A percentile compares a stretch with the other conserved stretches of the same genome.
Conservation (phyloP, 2,888 invertebrate genomes). For the Aphodius sticticus region DNA sequence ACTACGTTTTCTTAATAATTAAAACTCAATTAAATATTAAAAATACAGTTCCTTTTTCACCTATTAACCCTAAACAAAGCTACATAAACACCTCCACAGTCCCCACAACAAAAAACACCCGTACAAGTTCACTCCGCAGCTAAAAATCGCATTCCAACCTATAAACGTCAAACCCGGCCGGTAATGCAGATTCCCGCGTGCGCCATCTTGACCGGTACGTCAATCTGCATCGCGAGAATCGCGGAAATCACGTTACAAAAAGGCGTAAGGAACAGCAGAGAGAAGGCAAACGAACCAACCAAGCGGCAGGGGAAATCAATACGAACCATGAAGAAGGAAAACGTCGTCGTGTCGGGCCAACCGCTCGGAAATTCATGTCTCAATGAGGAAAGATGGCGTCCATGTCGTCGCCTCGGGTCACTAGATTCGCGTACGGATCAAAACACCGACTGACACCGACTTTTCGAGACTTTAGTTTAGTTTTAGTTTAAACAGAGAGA, state of each 20-base stretch:
- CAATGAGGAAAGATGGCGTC: background rate
- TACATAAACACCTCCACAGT: too few species aligned
- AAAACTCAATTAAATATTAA: too few species aligned
- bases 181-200: background rate
- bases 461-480: conserved; percentile 16
- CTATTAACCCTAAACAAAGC: too few species aligned
- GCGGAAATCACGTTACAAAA: background rate
- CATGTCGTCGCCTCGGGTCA: background rate
- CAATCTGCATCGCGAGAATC: background rate
- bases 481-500: conserved; percentile 29
- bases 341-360: background rate
- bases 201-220: background rate
- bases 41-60: too few species aligned
- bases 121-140: too few species aligned
- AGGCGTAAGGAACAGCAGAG: background rate
- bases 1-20: too few species aligned
- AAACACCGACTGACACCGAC: too few species aligned
- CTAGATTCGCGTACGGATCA: background rate
- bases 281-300: background rate
- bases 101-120: too few species aligned
- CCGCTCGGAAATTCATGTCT: background rate
- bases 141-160: background rate
- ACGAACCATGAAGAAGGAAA: background rate
- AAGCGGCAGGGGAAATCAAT: background rate
- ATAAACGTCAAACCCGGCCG: background rate